Conservation (phyloP, 2,797 vertebrate species). For the Micrastur ruficollis region DNA sequence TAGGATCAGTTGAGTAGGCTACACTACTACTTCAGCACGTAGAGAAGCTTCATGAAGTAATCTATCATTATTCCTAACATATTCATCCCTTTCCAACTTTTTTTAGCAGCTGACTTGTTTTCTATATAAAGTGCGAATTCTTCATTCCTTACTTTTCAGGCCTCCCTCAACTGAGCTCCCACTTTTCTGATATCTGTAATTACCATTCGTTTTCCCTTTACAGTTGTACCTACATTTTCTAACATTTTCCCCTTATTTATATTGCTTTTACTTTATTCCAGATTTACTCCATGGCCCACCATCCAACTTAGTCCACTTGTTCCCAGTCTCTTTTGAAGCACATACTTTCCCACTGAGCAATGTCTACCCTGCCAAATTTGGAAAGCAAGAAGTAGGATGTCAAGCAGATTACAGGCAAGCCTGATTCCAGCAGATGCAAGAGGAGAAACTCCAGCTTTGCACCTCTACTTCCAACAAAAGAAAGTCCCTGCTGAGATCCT, state of each 20-base stretch:
- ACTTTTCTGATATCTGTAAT: background rate
- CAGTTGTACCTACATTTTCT: background rate
- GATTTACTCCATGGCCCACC: background rate
- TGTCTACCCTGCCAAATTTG: background rate
- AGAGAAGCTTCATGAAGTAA: background rate
- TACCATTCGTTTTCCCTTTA: background rate
- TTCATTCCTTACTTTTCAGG: background rate
- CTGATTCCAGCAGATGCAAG: background rate
- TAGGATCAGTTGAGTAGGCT: background rate
- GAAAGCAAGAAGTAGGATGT: background rate
- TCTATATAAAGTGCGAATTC: background rate
- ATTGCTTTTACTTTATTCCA: background rate
- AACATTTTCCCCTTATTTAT: background rate
- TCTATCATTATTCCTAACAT: background rate
- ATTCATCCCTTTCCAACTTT: background rate
- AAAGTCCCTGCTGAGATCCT: background rate
- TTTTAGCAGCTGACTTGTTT: background rate
- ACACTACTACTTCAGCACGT: background rate
- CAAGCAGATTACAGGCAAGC: background rate
- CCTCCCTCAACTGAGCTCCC: background rate
- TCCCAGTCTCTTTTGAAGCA: background rate
- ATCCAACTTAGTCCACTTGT: background rate
- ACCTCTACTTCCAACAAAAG: background rate
- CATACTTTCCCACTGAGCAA: background rate
- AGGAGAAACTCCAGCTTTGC: background rate